Percentiles rank a stretch among this genome's conserved stretches.
phyloP scores from a whole-genome alignment of 2,797 vertebrate genomes.

The Eulemur coronatus region DNA sequence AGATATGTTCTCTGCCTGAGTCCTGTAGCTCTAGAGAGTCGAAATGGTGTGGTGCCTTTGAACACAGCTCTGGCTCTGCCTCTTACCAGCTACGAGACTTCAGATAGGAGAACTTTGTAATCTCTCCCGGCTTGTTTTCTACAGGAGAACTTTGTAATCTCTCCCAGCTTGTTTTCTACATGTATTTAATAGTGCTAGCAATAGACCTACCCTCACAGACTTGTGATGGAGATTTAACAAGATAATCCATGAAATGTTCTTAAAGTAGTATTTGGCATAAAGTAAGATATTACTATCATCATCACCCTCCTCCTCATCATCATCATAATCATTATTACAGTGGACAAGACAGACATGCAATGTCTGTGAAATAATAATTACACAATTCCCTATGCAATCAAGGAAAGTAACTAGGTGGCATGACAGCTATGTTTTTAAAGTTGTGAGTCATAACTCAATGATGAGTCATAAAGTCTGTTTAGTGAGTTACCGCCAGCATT shows the following conservation, averaged over 20 bases:
- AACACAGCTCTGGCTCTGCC: background rate
- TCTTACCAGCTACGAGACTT: background rate
- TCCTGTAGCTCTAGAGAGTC: background rate
- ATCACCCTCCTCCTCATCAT: background rate
- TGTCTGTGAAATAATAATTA: background rate
- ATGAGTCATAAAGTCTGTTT: background rate
- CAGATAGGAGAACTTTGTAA: background rate
- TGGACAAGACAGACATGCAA: background rate
- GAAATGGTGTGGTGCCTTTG: background rate
- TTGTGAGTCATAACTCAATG: background rate
- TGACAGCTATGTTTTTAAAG: background rate
- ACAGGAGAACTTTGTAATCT: background rate
- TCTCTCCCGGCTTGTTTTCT: background rate
- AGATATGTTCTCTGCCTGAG: background rate
- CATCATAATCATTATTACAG: background rate
- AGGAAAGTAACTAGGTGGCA: background rate
- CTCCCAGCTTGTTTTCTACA: background rate
- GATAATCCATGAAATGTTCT: background rate
- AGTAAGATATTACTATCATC: background rate
- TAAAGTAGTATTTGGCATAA: background rate
- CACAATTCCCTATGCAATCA: background rate
- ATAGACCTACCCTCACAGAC: background rate
- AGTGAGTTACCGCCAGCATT: background rate
- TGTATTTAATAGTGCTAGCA: background rate
- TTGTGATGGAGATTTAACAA: background rate